phyloP scores from a whole-genome alignment of 2,797 vertebrate species.

The Crenuchus spilurus region DNA sequence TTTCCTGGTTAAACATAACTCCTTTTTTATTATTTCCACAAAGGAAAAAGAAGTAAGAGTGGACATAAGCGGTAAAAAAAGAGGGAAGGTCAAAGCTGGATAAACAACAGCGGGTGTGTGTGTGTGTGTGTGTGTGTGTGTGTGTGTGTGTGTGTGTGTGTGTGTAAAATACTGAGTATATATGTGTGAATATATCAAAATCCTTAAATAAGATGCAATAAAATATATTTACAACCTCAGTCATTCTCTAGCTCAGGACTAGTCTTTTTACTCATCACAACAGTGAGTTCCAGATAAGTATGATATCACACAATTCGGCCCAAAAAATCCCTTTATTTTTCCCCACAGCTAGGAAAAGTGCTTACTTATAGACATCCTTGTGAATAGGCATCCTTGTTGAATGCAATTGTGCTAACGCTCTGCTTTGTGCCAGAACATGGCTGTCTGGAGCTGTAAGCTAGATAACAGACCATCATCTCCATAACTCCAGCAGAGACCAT shows the following conservation, averaged over 20 bases:
- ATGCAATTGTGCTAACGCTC: constrained; percentile 66
- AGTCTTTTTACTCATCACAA: neutral
- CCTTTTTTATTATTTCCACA: neutral
- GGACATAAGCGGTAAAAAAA: constrained; percentile 15
- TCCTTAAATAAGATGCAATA: constrained; percentile 24
- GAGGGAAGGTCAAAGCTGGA: constrained; percentile 54
- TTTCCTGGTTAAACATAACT: too few species aligned
- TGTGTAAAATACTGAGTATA: constrained; percentile 4
- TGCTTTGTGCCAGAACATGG: constrained; percentile 66
- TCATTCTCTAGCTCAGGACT: neutral
- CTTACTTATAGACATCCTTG: constrained; percentile 70
- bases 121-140: neutral
- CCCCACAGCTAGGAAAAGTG: constrained; percentile 52
- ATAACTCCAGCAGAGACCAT: constrained; percentile 63
- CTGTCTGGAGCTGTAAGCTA: constrained; percentile 52
- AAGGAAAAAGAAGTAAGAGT: constrained; percentile 3
- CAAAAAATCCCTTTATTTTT: constrained; percentile 24
- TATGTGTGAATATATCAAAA: constrained; percentile 8
- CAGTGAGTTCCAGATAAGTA: constrained; percentile 34
- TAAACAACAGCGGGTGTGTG: constrained; percentile 30
- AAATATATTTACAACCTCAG: neutral
- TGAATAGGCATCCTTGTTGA: constrained; percentile 50
- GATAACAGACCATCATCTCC: constrained; percentile 69
- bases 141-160: neutral
- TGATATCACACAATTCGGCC: constrained; percentile 1